Conservation (phyloP, 2,113 vertebrate species). For the Rafetus swinhoei region DNA sequence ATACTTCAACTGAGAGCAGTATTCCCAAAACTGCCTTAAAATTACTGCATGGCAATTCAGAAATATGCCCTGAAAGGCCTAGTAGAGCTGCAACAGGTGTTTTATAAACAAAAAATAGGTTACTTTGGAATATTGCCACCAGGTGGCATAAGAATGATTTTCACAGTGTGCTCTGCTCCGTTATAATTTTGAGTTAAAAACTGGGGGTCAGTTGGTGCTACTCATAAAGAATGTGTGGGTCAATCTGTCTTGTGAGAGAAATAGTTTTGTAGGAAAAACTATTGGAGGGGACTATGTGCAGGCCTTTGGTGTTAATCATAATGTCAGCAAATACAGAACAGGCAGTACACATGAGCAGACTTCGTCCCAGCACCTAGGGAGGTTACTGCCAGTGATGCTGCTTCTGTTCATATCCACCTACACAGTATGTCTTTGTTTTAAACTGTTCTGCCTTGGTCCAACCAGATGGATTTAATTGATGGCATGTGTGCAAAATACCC, state of each 20-base stretch:
- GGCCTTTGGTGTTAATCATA: not conserved
- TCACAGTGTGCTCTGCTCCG: not conserved
- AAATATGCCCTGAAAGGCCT: not conserved
- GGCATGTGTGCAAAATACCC: accelerated
- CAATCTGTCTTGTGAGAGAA: not conserved
- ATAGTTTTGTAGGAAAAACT: not conserved
- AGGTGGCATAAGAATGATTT: not conserved
- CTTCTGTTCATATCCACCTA: accelerated
- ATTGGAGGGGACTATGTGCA: not conserved
- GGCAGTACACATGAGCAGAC: accelerated
- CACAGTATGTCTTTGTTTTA: accelerated
- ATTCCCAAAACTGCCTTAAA: not conserved
- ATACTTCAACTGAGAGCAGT: not conserved
- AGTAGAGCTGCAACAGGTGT: not conserved
- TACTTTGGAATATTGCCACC: not conserved
- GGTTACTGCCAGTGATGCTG: accelerated
- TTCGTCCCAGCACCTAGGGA: accelerated
- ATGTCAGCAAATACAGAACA: accelerated
- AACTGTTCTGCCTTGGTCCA: not conserved
- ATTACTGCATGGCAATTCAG: not conserved
- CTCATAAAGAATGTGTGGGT: not conserved
- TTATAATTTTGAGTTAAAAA: not conserved
- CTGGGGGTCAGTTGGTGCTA: not conserved
- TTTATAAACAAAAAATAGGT: not conserved
- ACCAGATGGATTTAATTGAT: accelerated